Base-by-base conservation (phyloP, 2,797 vertebrate species). In the Todus mexicanus region DNA sequence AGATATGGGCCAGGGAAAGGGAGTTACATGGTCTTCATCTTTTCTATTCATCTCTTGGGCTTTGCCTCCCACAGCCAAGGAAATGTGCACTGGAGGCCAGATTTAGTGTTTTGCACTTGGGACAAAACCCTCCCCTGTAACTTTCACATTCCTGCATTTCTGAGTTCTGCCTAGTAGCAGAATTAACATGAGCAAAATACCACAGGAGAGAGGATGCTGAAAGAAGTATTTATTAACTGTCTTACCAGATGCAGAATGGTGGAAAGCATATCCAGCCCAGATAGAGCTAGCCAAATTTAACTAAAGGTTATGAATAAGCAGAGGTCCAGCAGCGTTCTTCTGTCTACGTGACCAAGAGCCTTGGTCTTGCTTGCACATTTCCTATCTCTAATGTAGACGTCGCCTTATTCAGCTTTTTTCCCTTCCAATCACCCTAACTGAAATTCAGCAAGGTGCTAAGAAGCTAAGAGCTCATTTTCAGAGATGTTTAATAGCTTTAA, bases 171-270 rank as follows among this genome's bases (percentile, higher is more conserved):
- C 90, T 87, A 89, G 82, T 38, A 87, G 90, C 86, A 89, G 51
- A 94, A 92, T 78, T 85, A 91, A 90, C 92, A 84, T 33, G n/a
- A 90, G 65, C 72, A 89, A 87, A 95, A 94, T 90, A 94, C 90
- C 90, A 64, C 90, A 89, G 95, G 93, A 94, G 93, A 92, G 92
- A 92, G 29, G 33, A 93, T 89, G 92, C 86, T 80, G 57, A 78
- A 82, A 87, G 26, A 76, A 83, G 45, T 80, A 75, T 93, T 94
- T 94, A 87, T 90, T 94, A 94, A 94, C 70, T 94, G 78, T 50
- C n/a, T 95, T 92, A 92, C 89, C 92, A 95, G 93, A 94, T 87
- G 84, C 75, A 71, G 78, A 87, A 61, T 79, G 73, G 79, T 59
- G 78, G 86, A 87, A 91, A 89, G 54, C 61, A n/a, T 51, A 71